Base-by-base conservation (phyloP, 1,140 invertebrate genomes). In the Drosophila ambigua region DNA sequence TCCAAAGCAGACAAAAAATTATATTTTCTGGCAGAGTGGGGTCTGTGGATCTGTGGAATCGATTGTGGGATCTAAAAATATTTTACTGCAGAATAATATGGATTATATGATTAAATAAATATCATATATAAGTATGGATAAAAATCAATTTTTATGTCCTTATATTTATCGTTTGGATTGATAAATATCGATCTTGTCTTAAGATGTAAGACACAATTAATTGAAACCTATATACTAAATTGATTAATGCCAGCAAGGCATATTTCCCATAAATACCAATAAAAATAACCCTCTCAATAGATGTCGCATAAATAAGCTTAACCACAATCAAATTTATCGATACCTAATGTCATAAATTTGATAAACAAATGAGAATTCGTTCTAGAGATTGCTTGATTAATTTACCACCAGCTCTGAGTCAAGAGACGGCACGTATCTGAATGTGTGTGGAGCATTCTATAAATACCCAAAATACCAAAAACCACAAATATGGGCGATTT, bases 301-400 rank as follows among this genome's bases (percentile, higher is more conserved):
- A 55, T 57, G 57, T 28, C 63, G 7, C 43, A 69, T 71, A 71
- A 69, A 69, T 58, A 69, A 69, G 26, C 46, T 50, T 20, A 58
- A 35, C 4, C 64, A 39, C 65, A 24, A 24, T 39, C 35, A 11
- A 0, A 69, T 71, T 58, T 58, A 50, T 58, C 52, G 35, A 39
- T 39, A 13, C 35, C 35, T 2, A 39, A 13, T 41, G 48, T 2
- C 41, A 20, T 50, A 44, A 49, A 53, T 67, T 57, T 57, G 66
- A 41, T 39, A 8, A 65, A n/a, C 48, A 46, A 67, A 39, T 35
- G 62, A 35, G 41, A 53, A 57, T 57, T 35, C 35, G 35, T 20
- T 50, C 57, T 50, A 20, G 35, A 24, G 49, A 58, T 9, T 39
- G 35, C 43, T 26, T 58, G 52, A 71, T 71, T 71, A 69, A 71